Evolutionary conservation across 2,888 invertebrate genomes (phyloP).

Genomic region (Syritta pipiens): DNA sequence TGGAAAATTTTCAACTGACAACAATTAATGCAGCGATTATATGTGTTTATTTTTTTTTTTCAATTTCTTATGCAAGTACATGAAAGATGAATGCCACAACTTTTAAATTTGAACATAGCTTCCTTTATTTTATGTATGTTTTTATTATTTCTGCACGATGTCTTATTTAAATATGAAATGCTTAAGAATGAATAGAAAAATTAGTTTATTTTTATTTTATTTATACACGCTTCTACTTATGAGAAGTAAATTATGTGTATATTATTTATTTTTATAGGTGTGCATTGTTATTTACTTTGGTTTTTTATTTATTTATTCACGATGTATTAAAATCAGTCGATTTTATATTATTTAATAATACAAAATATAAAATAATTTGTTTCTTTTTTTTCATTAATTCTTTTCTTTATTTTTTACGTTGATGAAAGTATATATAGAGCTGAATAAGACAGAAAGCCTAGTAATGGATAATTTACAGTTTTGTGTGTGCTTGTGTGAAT

Average conservation of each 20-base stretch:
- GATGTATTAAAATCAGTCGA: conserved; percentile 66
- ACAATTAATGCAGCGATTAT: conserved; percentile 32
- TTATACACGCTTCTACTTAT: conserved; percentile 29
- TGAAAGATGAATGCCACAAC: conserved; percentile 27
- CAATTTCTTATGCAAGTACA: conserved; percentile 9
- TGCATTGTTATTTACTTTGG: conserved; percentile 16
- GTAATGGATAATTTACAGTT: conserved; percentile 40
- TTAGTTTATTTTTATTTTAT: conserved; percentile 3
- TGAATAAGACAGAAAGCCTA: conserved; percentile 38
- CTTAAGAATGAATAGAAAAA: conserved; percentile 32
- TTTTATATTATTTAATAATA: conserved; percentile 68
- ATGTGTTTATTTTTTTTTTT: conserved; percentile 1
- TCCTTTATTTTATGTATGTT: not conserved
- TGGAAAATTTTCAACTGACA: conserved; percentile 16
- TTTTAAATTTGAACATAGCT: conserved; percentile 20
- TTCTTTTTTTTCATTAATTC: conserved; percentile 4
- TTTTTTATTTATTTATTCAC: conserved; percentile 34
- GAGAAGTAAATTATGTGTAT: conserved; percentile 27
- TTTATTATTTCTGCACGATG: not conserved
- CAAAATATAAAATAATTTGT: conserved; percentile 62
- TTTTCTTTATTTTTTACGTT: conserved; percentile 7
- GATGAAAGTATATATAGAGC: conserved; percentile 1
- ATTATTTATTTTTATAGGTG: conserved; percentile 17
- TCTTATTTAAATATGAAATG: not conserved
- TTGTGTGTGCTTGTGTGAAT: conserved; percentile 2